These are phyloP conservation scores for Microplitis mediator DNA, from an alignment of 1,140 invertebrate species.

Conservation along the genomic window DNA sequence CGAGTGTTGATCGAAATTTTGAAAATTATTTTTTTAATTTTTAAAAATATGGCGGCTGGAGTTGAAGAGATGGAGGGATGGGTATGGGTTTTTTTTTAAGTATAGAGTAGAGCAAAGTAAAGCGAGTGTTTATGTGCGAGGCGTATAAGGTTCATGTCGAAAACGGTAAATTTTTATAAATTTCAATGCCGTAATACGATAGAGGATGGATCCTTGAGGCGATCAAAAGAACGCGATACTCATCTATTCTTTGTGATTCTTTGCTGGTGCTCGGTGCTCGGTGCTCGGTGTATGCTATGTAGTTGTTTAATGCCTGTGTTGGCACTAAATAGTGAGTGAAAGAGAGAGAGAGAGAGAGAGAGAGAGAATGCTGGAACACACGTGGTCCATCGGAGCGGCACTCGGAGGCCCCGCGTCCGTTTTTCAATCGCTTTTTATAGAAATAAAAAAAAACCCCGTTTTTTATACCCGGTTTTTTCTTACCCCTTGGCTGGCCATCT, in stretches of 20 bases:
- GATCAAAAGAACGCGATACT: constrained; percentile 38
- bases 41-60: too few relatives aligned
- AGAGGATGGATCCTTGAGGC: constrained; percentile 17
- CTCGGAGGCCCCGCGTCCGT: constrained; percentile 34
- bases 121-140: background rate
- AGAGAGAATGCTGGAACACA: constrained; percentile 41
- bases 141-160: background rate
- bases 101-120: background rate
- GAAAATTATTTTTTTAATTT: too few relatives aligned
- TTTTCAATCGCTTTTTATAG: constrained; percentile 60
- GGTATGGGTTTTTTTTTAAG: too few relatives aligned
- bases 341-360: constrained; percentile 5
- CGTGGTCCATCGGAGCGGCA: constrained; percentile 52
- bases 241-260: constrained; percentile 13
- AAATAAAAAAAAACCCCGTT: constrained; percentile 37
- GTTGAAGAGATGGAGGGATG: too few relatives aligned
- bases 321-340: background rate
- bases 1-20: too few relatives aligned
- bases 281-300: too few relatives aligned
- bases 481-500: constrained; percentile 63
- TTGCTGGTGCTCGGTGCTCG: background rate
- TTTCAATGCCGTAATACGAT: constrained; percentile 23
- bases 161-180: constrained; percentile 10
- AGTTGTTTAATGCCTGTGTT: background rate
- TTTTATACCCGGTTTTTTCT: constrained; percentile 49